These are phyloP conservation scores for Fundulus diaphanus DNA, from an alignment of 2,797 vertebrate species.

Conservation along the genomic window DNA sequence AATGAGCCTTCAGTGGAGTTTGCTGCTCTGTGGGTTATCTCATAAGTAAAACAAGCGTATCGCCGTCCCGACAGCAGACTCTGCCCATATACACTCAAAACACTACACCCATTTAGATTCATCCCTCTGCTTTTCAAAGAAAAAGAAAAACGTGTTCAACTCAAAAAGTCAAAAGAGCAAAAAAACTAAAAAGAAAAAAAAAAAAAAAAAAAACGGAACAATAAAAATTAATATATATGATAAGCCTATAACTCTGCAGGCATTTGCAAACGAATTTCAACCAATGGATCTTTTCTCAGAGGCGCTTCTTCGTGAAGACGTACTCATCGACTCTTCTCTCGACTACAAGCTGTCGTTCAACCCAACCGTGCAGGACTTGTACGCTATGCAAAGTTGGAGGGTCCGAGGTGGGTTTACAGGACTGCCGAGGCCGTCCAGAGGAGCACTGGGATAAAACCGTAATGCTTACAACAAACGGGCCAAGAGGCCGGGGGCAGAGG, in stretches of 20 bases:
- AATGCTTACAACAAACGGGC: conserved; percentile 70
- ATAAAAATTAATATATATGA: conserved; percentile 69
- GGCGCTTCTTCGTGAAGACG: conserved; percentile 61
- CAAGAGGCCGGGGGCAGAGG: conserved; percentile 57
- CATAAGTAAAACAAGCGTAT: conserved; percentile 70
- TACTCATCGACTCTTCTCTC: conserved; percentile 61
- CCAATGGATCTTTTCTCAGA: conserved; percentile 65
- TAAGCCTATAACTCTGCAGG: conserved; percentile 72
- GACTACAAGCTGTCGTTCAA: conserved; percentile 60
- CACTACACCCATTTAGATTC: conserved; percentile 64
- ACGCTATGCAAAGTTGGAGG: conserved; percentile 69
- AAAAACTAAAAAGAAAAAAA: no score
- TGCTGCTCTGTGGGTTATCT: conserved; percentile 56
- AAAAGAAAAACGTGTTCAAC: conserved; percentile 55
- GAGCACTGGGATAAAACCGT: conserved; percentile 71
- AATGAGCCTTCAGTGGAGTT: conserved; percentile 57
- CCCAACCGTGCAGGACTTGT: conserved; percentile 68
- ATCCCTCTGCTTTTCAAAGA: conserved; percentile 57
- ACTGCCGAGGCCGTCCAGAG: conserved; percentile 67
- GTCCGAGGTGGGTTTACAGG: conserved; percentile 53
- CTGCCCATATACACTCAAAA: conserved; percentile 56
- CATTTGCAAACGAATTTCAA: conserved; percentile 72
- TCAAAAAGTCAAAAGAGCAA: conserved; percentile 63
- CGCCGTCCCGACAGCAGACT: conserved; percentile 71
- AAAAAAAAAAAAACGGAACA: conserved; percentile 46